A percentile compares a stretch with the other conserved stretches of the same genome.
These are phyloP conservation scores for Cremastinae sp. DNA, from an alignment of 2,888 invertebrate genomes.

Conservation along the genomic window DNA sequence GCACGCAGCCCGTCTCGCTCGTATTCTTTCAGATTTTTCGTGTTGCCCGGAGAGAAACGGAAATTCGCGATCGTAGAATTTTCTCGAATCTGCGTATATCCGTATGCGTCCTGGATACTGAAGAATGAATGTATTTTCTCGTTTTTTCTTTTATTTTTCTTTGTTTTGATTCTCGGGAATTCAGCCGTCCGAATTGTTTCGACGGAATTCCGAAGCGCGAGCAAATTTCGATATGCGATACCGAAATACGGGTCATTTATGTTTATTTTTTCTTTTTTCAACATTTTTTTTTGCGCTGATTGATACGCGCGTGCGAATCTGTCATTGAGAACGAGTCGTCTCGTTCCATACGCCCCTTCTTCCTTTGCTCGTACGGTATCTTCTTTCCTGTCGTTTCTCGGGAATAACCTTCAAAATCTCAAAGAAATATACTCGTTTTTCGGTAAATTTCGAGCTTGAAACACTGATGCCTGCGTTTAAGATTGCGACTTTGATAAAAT, in stretches of 20 bases:
- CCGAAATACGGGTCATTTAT: neutral
- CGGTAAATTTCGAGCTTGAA: neutral
- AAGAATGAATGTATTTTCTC: neutral
- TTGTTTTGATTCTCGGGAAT: neutral
- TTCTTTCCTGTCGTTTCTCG: constrained; percentile 39
- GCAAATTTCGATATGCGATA: neutral
- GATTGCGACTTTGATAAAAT: neutral
- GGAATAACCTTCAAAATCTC: constrained; percentile 66
- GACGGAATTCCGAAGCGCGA: neutral
- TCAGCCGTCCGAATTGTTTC: neutral
- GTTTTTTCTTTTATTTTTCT: neutral
- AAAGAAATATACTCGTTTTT: constrained; percentile 8
- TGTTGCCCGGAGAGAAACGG: neutral
- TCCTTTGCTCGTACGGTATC: constrained; percentile 12
- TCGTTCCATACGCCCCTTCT: neutral
- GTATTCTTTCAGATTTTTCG: neutral
- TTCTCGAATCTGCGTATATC: constrained; percentile 52
- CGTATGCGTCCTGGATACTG: constrained; percentile 47
- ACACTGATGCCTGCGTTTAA: no score
- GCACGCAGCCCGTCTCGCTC: neutral
- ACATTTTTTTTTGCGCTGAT: constrained; percentile 1
- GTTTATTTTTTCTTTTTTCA: constrained; percentile 3
- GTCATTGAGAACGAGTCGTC: no score
- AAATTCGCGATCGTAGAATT: constrained; percentile 17
- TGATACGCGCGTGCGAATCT: neutral